Evolutionary conservation across 2,888 invertebrate genomes (phyloP).

Genomic region (Mesorhabditis spiculigera): DNA sequence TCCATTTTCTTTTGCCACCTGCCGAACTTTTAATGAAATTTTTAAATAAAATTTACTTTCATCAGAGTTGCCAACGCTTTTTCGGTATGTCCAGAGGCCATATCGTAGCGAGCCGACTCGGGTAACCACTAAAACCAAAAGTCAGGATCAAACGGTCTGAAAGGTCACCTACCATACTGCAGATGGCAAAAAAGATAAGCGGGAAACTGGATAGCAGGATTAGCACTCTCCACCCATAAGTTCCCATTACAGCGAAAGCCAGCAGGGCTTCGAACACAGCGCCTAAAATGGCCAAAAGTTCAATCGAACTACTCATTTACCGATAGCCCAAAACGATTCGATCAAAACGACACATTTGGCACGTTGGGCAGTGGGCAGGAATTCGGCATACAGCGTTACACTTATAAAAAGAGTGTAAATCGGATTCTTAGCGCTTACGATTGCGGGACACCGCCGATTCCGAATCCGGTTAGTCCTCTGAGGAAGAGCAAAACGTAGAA

Average conservation of each 20-base stretch:
- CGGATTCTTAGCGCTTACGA: conserved; percentile 72
- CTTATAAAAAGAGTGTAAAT: conserved; percentile 62
- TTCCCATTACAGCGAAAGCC: conserved; percentile 85
- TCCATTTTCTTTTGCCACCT: conserved; percentile 80
- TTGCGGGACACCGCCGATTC: conserved; percentile 92
- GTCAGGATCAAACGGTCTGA: not conserved
- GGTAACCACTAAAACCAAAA: conserved; percentile 73
- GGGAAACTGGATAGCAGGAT: conserved; percentile 86
- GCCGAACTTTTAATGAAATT: conserved; percentile 9
- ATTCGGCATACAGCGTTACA: conserved; percentile 91
- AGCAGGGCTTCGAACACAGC: conserved; percentile 87
- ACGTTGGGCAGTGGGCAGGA: conserved; percentile 85
- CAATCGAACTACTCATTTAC: not conserved
- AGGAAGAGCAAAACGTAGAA: conserved; percentile 84
- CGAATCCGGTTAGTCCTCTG: conserved; percentile 88
- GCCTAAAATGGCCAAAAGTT: conserved; percentile 58
- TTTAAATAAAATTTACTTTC: conserved; percentile 59
- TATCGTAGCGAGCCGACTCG: conserved; percentile 84
- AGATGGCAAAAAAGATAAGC: conserved; percentile 72
- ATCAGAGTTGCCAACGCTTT: conserved; percentile 80
- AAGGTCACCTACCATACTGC: conserved; percentile 23
- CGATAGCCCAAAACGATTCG: conserved; percentile 95
- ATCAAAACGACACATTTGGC: conserved; percentile 90
- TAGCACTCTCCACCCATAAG: conserved; percentile 84
- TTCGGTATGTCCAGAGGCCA: conserved; percentile 80